Evolutionary conservation across 1,140 invertebrate species (phyloP), one percentile per base, ranked within the genome.

Genomic region (Euschistus heros): DNA sequence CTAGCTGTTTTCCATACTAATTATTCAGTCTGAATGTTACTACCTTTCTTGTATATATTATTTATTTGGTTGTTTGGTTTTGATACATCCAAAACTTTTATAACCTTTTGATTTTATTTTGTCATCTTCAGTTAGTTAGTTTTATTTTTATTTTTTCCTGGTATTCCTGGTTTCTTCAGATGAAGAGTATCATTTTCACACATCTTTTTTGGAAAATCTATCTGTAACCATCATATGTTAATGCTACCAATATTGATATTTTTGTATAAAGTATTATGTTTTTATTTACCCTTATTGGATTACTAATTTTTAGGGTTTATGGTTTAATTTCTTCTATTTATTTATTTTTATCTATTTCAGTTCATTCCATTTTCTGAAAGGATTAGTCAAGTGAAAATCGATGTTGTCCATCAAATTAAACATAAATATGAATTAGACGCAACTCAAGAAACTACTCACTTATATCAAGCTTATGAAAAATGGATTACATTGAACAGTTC

Each of bases 401-500:
- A 88, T 79, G 80, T 88, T 26, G 85, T 86, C 66, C 86, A 92
- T 64, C 85, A 84, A 75, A 80, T 91, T 54, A 80, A 82, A 2
- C 88, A 91, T 78, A 79, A 80, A 72, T 82, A 88, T 74, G 80
- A 86, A 71, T 78, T 81, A 44, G 76, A 81, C 30, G 79, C 81
- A 44, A 84, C 87, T 69, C 84, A 87, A 66, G 74, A 76, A 44
- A 82, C 86, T 69, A 24, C 15, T 18, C 85, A 84, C 74, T 94
- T 95, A 74, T 78, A 84, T 71, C 81, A 90, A 73, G 81, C 89
- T 0, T 72, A 94, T n/a, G 78, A 86, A 68, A 94, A 94, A 81
- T 95, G 92, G 92, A 83, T 82, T 71, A 84, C 85, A 44, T 78
- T 94, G 22, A 93, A 95, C 76, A 81, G 89, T 63, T 89, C 91